Evolutionary conservation across 2,797 vertebrate species (phyloP).

Genomic region (Thripadectes ignobilis): DNA sequence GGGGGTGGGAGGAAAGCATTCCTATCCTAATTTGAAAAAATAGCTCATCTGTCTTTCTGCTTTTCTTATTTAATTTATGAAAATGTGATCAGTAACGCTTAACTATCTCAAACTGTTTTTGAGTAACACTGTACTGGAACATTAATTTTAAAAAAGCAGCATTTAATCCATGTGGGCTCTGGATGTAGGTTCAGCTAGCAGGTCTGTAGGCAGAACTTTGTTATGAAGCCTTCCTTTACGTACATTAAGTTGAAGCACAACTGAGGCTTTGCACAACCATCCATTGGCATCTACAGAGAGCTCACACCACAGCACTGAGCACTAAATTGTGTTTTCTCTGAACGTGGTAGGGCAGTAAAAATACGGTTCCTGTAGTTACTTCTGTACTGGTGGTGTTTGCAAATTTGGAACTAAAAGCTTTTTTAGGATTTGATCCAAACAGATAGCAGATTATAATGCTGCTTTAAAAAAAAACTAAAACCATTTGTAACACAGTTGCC

Average conservation of each 20-base stretch:
- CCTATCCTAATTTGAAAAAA: neutral
- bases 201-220: neutral
- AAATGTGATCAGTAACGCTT: neutral
- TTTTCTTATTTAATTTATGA: neutral
- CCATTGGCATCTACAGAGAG: neutral
- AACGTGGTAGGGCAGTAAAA: neutral
- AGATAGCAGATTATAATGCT: slow-evolving; percentile 32
- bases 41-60: neutral
- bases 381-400: neutral
- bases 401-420: slow-evolving; percentile 19
- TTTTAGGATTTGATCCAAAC: slow-evolving; percentile 36
- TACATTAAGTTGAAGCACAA: neutral
- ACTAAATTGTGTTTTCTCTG: neutral
- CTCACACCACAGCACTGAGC: neutral
- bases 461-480: neutral
- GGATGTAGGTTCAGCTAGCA: neutral
- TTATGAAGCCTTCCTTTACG: neutral
- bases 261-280: neutral
- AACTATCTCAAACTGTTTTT: neutral
- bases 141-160: neutral
- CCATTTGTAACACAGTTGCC: slow-evolving; percentile 2
- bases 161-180: neutral
- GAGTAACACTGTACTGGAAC: fast-evolving
- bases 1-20: neutral
- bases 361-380: neutral